Conservation (phyloP, 2,113 vertebrate genomes). For the Labeo catla region DNA sequence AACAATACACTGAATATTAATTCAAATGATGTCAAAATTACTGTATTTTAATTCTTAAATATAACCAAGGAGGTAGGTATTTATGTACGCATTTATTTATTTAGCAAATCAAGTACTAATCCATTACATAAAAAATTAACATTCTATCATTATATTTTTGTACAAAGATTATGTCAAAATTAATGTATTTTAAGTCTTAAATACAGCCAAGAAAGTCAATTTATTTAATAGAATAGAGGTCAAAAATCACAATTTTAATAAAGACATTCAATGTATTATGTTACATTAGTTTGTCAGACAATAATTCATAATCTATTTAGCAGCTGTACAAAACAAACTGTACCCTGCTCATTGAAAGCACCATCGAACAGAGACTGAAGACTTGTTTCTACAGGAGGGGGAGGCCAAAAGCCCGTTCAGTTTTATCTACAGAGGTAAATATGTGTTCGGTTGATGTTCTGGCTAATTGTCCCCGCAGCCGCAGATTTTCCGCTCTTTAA, state of each 20-base stretch:
- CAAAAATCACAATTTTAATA: background rate
- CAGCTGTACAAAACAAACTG: background rate
- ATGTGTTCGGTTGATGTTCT: slow-evolving; percentile 70
- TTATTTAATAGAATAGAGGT: background rate
- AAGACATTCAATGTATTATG: no score
- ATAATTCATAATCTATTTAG: background rate
- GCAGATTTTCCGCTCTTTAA: slow-evolving; percentile 90
- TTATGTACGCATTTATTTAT: no score
- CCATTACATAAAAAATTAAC: no score
- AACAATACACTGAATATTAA: no score
- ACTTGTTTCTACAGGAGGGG: background rate
- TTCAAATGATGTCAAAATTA: no score
- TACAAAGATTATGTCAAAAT: background rate
- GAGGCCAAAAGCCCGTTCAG: background rate
- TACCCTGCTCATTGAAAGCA: background rate
- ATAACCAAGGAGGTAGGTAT: no score
- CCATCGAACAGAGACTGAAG: background rate
- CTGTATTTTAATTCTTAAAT: no score
- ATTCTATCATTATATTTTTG: no score
- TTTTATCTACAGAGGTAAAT: slow-evolving; percentile 73
- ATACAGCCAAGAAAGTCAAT: background rate
- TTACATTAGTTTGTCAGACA: background rate
- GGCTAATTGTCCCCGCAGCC: slow-evolving; percentile 75
- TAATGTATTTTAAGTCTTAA: background rate
- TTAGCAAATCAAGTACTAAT: no score